Conservation (phyloP, 2,797 vertebrate species). For the Onychomys arenicola region DNA sequence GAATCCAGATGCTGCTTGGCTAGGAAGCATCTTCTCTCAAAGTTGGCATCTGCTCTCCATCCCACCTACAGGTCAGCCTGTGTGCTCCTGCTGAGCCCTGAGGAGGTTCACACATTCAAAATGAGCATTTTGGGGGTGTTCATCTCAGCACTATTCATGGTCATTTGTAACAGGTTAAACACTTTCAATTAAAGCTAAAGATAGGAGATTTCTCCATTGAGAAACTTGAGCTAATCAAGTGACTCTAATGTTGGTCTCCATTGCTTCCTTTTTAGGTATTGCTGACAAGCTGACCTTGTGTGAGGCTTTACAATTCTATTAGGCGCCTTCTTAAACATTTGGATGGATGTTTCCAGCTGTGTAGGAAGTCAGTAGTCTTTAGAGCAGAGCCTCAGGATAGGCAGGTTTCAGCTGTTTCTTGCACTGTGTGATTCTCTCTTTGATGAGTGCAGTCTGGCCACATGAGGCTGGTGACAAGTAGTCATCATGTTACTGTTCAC, state of each 20-base stretch:
- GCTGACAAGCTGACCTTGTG: conserved; percentile 7
- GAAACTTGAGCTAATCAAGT: conserved; percentile 35
- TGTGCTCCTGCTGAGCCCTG: background rate
- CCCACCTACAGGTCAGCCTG: background rate
- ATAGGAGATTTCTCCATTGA: conserved; percentile 37
- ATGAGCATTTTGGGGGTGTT: conserved; percentile 53
- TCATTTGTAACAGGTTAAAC: conserved; percentile 61
- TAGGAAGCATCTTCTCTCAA: background rate
- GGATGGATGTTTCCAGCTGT: background rate
- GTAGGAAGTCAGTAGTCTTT: background rate
- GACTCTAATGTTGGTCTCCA: background rate
- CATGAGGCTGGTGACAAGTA: accelerated
- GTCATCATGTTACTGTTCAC: background rate
- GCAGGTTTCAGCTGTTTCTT: background rate
- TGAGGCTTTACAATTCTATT: background rate
- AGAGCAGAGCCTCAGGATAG: background rate
- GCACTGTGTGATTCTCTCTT: background rate
- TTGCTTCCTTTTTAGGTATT: background rate
- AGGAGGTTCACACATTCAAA: conserved; percentile 24
- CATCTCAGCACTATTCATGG: background rate
- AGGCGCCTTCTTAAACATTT: background rate
- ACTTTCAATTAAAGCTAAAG: conserved; percentile 67
- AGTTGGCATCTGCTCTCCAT: background rate
- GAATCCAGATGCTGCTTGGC: too few relatives aligned
- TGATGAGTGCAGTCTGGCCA: background rate